Conservation (phyloP, 1,140 invertebrate species). For the Drosophila pallidifrons region DNA sequence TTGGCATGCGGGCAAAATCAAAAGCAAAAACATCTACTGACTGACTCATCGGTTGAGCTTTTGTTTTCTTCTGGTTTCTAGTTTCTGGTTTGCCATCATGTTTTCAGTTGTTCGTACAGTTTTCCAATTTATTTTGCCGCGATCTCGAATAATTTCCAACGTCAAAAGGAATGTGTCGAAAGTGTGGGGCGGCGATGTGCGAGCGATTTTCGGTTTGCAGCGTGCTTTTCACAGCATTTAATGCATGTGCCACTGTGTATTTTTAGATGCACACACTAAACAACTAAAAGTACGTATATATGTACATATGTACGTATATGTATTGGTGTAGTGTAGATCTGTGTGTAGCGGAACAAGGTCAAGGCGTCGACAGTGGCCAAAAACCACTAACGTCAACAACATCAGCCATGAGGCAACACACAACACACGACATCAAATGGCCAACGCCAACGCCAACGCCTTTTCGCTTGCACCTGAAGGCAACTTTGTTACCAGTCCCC, state of each 20-base stretch:
- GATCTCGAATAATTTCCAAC: slow-evolving; percentile 32
- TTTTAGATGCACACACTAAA: slow-evolving; percentile 24
- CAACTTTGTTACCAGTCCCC: not conserved
- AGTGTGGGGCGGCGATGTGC: slow-evolving; percentile 2
- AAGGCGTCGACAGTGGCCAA: slow-evolving; percentile 58
- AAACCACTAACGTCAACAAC: slow-evolving; percentile 27
- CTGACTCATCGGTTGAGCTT: slow-evolving; percentile 4
- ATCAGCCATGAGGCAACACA: slow-evolving; percentile 23
- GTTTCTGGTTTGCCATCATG: not conserved
- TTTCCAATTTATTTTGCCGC: slow-evolving; percentile 18
- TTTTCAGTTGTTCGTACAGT: not conserved
- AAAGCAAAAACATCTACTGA: not conserved
- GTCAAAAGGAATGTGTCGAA: slow-evolving; percentile 38
- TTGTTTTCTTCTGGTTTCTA: not conserved
- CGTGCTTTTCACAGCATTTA: slow-evolving; percentile 25
- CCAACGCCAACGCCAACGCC: slow-evolving; percentile 42
- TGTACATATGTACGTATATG: slow-evolving; percentile 3
- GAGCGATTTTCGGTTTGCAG: slow-evolving; percentile 21
- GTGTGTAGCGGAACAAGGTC: slow-evolving; percentile 66
- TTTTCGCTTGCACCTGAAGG: slow-evolving; percentile 64
- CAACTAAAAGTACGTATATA: not conserved
- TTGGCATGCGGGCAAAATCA: slow-evolving; percentile 51
- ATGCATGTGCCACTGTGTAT: slow-evolving; percentile 28
- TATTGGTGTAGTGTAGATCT: slow-evolving; percentile 7
- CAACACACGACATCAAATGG: slow-evolving; percentile 38